phyloP scores from a whole-genome alignment of 2,888 invertebrate species.

The Hemithea aestivaria region DNA sequence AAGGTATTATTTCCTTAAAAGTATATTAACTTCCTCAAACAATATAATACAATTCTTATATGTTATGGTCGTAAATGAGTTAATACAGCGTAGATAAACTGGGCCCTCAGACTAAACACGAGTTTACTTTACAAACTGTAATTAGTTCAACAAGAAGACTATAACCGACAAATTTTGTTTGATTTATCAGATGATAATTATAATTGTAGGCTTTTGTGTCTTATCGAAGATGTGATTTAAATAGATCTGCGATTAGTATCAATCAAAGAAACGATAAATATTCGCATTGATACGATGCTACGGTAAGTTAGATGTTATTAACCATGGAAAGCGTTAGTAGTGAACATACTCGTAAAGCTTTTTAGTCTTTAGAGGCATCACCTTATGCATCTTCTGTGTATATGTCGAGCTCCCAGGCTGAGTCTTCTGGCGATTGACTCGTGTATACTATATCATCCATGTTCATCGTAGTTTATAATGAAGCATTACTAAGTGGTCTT shows the following conservation, averaged over 20 bases:
- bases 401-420: slow-evolving; percentile 48
- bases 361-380: slow-evolving; percentile 70
- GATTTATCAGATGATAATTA: not conserved
- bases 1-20: too few species aligned
- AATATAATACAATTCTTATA: too few species aligned
- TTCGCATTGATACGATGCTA: slow-evolving; percentile 61
- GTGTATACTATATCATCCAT: slow-evolving; percentile 58
- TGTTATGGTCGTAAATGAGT: too few species aligned
- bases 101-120: too few species aligned
- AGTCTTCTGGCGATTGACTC: slow-evolving; percentile 53
- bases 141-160: too few species aligned
- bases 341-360: slow-evolving; percentile 56
- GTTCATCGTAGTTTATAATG: slow-evolving; percentile 57
- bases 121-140: not conserved
- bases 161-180: too few species aligned
- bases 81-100: too few species aligned
- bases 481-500: slow-evolving; percentile 53
- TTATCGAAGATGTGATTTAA: slow-evolving; percentile 52
- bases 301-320: slow-evolving; percentile 72
- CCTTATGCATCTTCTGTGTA: slow-evolving; percentile 53
- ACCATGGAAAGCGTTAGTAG: slow-evolving; percentile 56
- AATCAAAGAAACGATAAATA: slow-evolving; percentile 23
- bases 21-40: too few species aligned
- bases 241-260: slow-evolving; percentile 47
- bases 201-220: slow-evolving; percentile 30